phyloP scores from a whole-genome alignment of 2,888 invertebrate species.

The Pammene fasciana region DNA sequence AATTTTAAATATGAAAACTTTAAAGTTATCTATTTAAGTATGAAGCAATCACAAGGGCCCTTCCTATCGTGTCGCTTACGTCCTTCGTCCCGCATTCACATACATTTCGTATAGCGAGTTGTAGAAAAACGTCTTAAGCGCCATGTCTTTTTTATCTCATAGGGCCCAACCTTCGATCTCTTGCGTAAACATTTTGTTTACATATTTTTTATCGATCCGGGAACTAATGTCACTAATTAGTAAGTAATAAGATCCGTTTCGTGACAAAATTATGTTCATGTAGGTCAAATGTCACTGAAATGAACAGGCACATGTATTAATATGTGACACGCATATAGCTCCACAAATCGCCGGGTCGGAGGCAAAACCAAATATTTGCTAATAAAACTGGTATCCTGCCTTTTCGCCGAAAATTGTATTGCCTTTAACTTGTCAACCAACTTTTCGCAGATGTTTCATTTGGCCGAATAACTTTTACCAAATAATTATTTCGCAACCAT shows the following conservation, averaged over 20 bases:
- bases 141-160: not conserved
- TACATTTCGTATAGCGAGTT: not conserved
- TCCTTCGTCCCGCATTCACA: not conserved
- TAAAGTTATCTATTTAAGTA: not conserved
- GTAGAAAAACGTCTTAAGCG: not conserved
- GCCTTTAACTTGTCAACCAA: too few relatives aligned
- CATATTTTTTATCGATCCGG: conserved; percentile 15
- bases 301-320: not conserved
- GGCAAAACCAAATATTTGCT: too few relatives aligned
- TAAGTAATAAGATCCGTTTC: conserved; percentile 1
- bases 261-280: not conserved
- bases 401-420: too few relatives aligned
- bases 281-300: not conserved
- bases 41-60: not conserved
- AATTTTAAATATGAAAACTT: not conserved
- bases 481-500: too few relatives aligned
- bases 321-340: too few relatives aligned
- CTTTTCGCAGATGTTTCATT: too few relatives aligned
- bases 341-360: too few relatives aligned
- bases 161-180: conserved; percentile 4
- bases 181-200: conserved; percentile 23
- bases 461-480: too few relatives aligned
- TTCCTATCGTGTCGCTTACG: not conserved
- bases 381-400: too few relatives aligned
- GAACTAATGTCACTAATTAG: not conserved